Percentiles rank a stretch among this genome's conserved stretches.
These are phyloP conservation scores for Rhizomys pruinosus DNA, from an alignment of 2,113 vertebrate species.

Conservation along the genomic window DNA sequence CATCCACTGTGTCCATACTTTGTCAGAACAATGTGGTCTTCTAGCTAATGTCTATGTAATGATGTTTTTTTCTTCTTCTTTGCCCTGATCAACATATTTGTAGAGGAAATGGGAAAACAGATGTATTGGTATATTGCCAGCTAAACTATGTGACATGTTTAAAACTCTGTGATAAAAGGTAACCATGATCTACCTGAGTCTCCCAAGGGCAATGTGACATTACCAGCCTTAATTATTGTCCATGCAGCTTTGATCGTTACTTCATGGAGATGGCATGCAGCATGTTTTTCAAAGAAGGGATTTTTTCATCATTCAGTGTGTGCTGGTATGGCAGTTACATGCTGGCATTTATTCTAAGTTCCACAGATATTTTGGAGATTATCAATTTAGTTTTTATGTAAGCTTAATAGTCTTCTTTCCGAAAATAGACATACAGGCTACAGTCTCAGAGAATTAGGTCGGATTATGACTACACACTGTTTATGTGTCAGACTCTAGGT, in stretches of 20 bases:
- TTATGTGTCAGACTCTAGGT: not conserved
- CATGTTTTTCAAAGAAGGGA: conserved; percentile 39
- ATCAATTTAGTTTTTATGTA: conserved; percentile 7
- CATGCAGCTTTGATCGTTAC: not conserved
- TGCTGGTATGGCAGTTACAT: not conserved
- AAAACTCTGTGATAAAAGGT: conserved; percentile 59
- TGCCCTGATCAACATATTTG: conserved; percentile 36
- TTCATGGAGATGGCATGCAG: not conserved
- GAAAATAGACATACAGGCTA: not conserved
- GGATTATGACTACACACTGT: not conserved
- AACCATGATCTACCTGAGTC: not conserved
- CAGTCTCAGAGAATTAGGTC: not conserved
- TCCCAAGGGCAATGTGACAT: not conserved
- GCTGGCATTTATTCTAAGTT: not conserved
- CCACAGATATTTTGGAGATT: not conserved
- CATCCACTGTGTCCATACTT: not conserved
- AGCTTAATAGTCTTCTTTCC: not conserved
- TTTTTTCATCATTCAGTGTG: not conserved
- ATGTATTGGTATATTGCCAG: not conserved
- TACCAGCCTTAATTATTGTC: not conserved
- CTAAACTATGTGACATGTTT: not conserved
- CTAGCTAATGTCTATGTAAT: not conserved
- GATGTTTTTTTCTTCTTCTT: not conserved
- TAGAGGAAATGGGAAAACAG: conserved; percentile 21
- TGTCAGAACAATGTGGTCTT: conserved; percentile 6